Evolutionary conservation across 1,140 invertebrate species (phyloP).

Genomic region (Caenorhabditis inopinata): DNA sequence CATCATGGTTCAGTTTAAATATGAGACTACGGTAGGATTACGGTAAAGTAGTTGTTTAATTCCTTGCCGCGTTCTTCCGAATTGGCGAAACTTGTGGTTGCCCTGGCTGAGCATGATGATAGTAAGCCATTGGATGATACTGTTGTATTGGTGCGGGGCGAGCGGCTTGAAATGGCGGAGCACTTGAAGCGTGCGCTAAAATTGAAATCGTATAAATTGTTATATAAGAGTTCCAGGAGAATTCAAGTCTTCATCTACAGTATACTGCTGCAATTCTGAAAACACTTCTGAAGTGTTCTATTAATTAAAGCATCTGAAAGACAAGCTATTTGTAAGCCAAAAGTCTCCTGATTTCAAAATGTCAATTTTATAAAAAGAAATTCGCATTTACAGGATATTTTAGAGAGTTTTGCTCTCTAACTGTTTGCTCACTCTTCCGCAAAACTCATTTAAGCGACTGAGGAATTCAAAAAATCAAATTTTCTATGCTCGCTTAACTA

Average conservation of each 20-base stretch:
- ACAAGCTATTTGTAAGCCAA: no score
- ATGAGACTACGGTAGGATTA: neutral
- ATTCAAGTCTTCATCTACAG: no score
- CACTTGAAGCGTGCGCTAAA: neutral
- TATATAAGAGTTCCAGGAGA: neutral
- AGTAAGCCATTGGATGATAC: conserved; percentile 9
- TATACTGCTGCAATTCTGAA: no score
- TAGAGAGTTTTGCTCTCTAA: no score
- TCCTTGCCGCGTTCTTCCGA: neutral
- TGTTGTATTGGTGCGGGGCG: neutral
- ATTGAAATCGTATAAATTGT: neutral
- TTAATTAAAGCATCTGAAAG: no score
- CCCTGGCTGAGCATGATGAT: neutral
- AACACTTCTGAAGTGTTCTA: neutral
- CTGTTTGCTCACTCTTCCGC: no score
- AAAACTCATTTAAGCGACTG: no score
- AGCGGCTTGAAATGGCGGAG: neutral
- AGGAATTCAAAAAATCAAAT: no score
- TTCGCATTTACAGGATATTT: no score
- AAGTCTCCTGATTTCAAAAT: neutral
- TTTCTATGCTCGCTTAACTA: no score
- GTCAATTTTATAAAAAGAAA: neutral
- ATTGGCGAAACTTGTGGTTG: neutral
- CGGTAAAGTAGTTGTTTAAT: no score
- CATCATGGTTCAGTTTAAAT: no score